Percentiles rank a stretch among this genome's conserved stretches.
Conservation (phyloP, 1,140 invertebrate species). For the Pentalonia nigronervosa region DNA sequence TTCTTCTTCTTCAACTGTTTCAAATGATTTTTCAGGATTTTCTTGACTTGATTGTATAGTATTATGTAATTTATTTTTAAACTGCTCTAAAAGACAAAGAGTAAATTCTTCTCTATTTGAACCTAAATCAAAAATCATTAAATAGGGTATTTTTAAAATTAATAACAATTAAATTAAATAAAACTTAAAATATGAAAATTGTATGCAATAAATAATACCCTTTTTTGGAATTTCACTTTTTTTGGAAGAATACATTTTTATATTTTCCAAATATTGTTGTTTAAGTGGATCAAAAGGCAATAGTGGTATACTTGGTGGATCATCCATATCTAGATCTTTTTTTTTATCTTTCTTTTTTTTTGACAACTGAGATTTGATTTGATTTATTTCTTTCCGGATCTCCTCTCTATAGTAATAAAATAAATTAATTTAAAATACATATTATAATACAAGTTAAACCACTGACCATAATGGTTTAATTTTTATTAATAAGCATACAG, state of each 20-base stretch:
- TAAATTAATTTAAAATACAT: background rate
- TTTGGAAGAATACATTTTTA: slow-evolving; percentile 64
- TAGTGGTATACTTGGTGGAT: slow-evolving; percentile 71
- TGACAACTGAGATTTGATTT: slow-evolving; percentile 42
- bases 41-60: background rate
- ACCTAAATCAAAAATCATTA: slow-evolving; percentile 12
- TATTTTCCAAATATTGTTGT: slow-evolving; percentile 63
- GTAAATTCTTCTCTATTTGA: slow-evolving; percentile 41
- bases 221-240: slow-evolving; percentile 73
- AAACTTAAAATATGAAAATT: background rate
- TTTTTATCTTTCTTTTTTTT: slow-evolving; percentile 53
- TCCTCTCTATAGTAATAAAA: slow-evolving; percentile 70
- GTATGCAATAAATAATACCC: slow-evolving; percentile 63
- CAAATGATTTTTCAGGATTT: slow-evolving; percentile 14
- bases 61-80: slow-evolving; percentile 48
- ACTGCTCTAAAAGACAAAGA: slow-evolving; percentile 31
- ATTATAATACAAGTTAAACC: background rate
- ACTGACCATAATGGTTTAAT: no score
- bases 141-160: background rate
- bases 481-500: no score
- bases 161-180: slow-evolving; percentile 5
- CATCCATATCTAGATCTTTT: slow-evolving; percentile 74
- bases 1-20: background rate
- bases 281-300: slow-evolving; percentile 61
- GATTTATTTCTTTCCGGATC: slow-evolving; percentile 75